These are phyloP conservation scores for Trichoplusia ni DNA, from an alignment of 1,140 invertebrate genomes.

Conservation along the genomic window DNA sequence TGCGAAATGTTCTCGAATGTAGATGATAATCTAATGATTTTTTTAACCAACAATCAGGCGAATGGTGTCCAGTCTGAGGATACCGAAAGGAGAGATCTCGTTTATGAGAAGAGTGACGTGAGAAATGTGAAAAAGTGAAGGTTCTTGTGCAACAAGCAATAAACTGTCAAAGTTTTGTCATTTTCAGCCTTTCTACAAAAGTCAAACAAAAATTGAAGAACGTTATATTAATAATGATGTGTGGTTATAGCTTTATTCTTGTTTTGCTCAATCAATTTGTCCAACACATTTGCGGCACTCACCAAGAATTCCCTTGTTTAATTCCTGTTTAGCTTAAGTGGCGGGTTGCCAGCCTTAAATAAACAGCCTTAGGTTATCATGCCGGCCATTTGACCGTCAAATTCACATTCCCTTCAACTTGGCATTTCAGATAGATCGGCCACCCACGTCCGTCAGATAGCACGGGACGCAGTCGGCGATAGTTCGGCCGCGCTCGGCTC, in stretches of 20 bases:
- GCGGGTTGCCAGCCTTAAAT: slow-evolving; percentile 17
- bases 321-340: neutral
- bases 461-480: slow-evolving; percentile 25
- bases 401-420: slow-evolving; percentile 34
- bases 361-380: slow-evolving; percentile 25
- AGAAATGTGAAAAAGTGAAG: no score
- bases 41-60: no score
- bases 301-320: neutral
- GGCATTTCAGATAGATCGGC: slow-evolving; percentile 34
- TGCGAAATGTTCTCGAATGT: no score
- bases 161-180: no score
- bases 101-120: no score
- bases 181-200: no score
- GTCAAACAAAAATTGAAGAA: neutral
- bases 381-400: slow-evolving; percentile 29
- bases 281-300: neutral
- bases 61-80: no score
- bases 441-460: slow-evolving; percentile 27
- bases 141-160: no score
- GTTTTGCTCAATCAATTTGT: neutral
- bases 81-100: no score
- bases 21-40: slow-evolving; percentile 6
- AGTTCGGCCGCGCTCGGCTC: slow-evolving; percentile 25
- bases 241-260: neutral
- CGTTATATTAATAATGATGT: neutral